Base-by-base conservation (phyloP, 2,888 invertebrate genomes). In the Xylocampa areola region DNA sequence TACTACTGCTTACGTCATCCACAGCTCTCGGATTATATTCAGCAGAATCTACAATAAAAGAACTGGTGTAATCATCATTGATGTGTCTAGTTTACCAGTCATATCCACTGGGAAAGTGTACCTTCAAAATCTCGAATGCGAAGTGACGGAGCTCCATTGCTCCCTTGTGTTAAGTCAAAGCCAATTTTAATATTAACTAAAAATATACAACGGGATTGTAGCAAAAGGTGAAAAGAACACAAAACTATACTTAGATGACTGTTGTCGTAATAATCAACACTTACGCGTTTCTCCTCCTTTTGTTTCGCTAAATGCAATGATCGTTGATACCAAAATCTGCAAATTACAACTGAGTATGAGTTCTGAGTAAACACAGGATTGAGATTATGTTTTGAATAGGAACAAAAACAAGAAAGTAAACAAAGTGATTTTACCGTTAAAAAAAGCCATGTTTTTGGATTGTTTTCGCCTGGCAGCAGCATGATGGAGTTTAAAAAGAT, bases 141-240 rank as follows among this genome's bases (percentile, higher is more conserved):
- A 40, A 88, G 68, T 41, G 81, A 75, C 29, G 88, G 87, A 43
- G 60, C 71, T 47, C 85, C 89, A 76, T 86, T 78, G 60, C 71
- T 67, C 59, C 80, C 84, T 75, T 80, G 81, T 35, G 76, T 81
- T 79, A 89, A 80, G 80, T 89, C 89, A 79, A 90, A 87, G 57
- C 86, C 89, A 80, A 90, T 71, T 76, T 79, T 85, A 66, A 90
- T 63, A 76, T 88, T 79, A 55, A 89, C 90, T 90, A 82, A 79
- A 89, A 88, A 52, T 68, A 66, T 53, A 66, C 48, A 71, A 53
- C 33, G 7, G 7, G 5, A 10, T 49, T 48, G 53, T 49, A 53
- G 50, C 23, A 61, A 21, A 36, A 48, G 6, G 35, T 45, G 19
- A 44, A 51, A 16, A 45, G 10, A 2, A 29, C 7, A 11, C 57